These are phyloP conservation scores for Eolophus roseicapilla DNA, from an alignment of 2,113 vertebrate species.

Conservation along the genomic window DNA sequence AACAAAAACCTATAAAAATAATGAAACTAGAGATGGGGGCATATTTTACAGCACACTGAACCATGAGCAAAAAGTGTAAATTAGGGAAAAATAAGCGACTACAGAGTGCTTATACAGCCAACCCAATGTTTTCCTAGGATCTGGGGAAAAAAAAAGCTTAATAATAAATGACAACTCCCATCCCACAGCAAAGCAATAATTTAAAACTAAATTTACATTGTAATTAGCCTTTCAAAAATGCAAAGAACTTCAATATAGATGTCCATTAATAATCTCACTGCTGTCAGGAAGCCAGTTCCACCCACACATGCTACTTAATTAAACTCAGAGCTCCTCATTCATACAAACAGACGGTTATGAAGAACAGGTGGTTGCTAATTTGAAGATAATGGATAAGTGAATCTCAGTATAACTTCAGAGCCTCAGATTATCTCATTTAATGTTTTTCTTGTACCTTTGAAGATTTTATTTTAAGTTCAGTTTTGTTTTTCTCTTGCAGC, in stretches of 20 bases:
- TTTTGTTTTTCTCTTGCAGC: slow-evolving; percentile 36
- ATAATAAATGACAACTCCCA: slow-evolving; percentile 73
- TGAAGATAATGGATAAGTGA: slow-evolving; percentile 68
- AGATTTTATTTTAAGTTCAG: slow-evolving; percentile 43
- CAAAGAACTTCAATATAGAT: slow-evolving; percentile 78
- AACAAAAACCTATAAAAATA: neutral
- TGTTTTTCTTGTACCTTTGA: slow-evolving; percentile 53
- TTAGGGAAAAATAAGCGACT: slow-evolving; percentile 20
- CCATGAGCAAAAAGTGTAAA: neutral
- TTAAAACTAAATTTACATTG: slow-evolving; percentile 81
- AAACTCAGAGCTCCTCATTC: slow-evolving; percentile 74
- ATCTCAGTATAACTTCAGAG: slow-evolving; percentile 58
- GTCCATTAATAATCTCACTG: slow-evolving; percentile 80
- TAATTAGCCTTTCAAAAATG: slow-evolving; percentile 82
- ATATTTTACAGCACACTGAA: slow-evolving; percentile 13
- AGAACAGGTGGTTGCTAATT: slow-evolving; percentile 76
- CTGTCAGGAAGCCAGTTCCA: slow-evolving; percentile 72
- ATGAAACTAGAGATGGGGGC: neutral
- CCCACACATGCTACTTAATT: slow-evolving; percentile 80
- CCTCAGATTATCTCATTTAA: slow-evolving; percentile 50
- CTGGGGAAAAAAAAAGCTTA: slow-evolving; percentile 22
- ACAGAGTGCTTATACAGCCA: slow-evolving; percentile 20
- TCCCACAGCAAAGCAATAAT: slow-evolving; percentile 76
- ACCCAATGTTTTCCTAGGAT: slow-evolving; percentile 50
- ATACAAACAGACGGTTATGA: slow-evolving; percentile 64